Evolutionary conservation across 35 echinoderm and acorn worm genomes (phyloP).

Genomic region (Holothuria glaberrima): DNA sequence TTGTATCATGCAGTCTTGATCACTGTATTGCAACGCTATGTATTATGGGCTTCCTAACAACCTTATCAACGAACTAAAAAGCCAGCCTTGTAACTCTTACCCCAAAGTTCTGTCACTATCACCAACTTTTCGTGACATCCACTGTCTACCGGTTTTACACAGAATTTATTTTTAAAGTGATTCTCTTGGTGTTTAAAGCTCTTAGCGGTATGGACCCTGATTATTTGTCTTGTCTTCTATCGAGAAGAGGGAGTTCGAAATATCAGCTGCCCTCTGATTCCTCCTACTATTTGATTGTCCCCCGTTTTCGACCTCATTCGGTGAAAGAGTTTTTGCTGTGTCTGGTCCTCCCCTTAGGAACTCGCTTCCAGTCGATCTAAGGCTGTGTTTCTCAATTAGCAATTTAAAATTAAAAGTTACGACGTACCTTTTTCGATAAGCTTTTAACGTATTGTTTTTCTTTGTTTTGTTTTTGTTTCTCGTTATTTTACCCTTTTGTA

Average conservation of each 20-base stretch:
- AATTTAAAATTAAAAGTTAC: too few relatives aligned
- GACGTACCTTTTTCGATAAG: too few relatives aligned
- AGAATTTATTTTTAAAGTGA: neutral
- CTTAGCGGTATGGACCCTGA: neutral
- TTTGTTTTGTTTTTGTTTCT: too few relatives aligned
- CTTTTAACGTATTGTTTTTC: too few relatives aligned
- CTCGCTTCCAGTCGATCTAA: too few relatives aligned
- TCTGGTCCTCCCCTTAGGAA: too few relatives aligned
- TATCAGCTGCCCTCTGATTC: neutral
- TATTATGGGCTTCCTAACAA: neutral
- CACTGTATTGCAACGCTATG: neutral
- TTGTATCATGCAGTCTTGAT: too few relatives aligned
- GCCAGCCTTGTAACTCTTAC: conserved; percentile 2
- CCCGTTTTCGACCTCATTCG: neutral
- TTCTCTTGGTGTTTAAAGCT: conserved; percentile 9
- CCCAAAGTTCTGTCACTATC: neutral
- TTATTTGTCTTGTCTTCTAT: neutral
- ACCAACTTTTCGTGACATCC: conserved; percentile 29
- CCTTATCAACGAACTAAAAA: neutral
- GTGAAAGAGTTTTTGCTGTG: too few relatives aligned
- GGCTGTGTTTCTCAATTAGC: too few relatives aligned
- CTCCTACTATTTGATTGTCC: neutral
- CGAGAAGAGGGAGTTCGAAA: neutral
- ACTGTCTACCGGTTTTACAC: neutral
- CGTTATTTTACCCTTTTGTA: too few relatives aligned